These are phyloP conservation scores for Lasiurus borealis DNA, from an alignment of 2,113 vertebrate species.

Conservation along the genomic window DNA sequence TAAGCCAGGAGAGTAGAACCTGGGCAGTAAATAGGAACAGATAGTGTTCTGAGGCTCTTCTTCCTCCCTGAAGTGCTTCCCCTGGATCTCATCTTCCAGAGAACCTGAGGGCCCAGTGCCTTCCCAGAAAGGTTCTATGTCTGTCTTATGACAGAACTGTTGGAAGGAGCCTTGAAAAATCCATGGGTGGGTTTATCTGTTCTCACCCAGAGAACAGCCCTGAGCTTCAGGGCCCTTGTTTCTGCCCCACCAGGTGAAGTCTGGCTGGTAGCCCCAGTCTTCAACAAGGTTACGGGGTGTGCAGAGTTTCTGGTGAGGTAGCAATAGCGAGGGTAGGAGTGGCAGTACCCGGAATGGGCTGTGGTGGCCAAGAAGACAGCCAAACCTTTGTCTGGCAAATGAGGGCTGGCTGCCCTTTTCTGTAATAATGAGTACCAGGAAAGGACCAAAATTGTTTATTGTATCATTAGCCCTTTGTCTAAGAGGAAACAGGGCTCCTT, in stretches of 20 bases:
- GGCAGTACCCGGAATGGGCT: background rate
- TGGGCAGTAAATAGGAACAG: background rate
- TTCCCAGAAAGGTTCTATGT: background rate
- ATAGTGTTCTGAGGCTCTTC: background rate
- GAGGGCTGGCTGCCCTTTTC: conserved; percentile 13
- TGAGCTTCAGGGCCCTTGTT: background rate
- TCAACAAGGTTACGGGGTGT: background rate
- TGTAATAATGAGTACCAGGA: background rate
- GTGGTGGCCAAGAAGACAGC: background rate
- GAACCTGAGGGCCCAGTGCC: background rate
- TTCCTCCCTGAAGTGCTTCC: conserved; percentile 5
- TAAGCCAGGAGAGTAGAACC: conserved; percentile 72
- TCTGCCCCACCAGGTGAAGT: background rate
- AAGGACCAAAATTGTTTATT: conserved; percentile 62
- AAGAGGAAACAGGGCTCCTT: background rate
- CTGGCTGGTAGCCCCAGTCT: background rate
- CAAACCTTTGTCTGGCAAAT: background rate
- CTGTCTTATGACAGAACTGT: conserved; percentile 35
- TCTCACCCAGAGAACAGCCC: background rate
- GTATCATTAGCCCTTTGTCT: conserved; percentile 56
- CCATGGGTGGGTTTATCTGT: background rate
- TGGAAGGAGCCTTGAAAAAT: conserved; percentile 35
- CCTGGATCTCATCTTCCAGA: background rate
- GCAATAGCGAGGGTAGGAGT: background rate
- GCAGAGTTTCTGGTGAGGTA: background rate